A percentile compares a stretch with the other conserved stretches of the same genome.
Conservation (phyloP, 2,113 vertebrate species). For the Candoia aspera region DNA sequence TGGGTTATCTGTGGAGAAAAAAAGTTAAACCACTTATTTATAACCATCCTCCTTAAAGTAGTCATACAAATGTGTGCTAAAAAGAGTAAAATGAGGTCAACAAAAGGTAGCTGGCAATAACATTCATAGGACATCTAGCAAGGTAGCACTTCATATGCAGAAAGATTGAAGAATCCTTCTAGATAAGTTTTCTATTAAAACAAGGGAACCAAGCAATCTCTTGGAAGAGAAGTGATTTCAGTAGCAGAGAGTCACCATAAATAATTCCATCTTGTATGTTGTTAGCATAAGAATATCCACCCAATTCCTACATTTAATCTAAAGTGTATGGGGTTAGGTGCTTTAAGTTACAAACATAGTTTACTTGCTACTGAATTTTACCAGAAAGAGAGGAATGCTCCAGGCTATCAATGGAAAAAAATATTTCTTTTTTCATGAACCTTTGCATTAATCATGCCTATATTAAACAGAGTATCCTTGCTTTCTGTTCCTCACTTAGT, state of each 20-base stretch:
- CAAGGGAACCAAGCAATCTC: neutral
- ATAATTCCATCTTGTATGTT: neutral
- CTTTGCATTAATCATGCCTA: slow-evolving; percentile 3
- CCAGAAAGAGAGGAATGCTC: neutral
- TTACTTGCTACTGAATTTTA: neutral
- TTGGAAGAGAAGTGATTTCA: neutral
- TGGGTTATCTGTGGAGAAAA: neutral
- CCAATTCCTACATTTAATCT: neutral
- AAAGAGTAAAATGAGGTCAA: neutral
- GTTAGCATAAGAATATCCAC: neutral
- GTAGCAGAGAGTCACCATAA: neutral
- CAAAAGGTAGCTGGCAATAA: neutral
- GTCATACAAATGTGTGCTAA: neutral
- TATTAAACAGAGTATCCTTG: slow-evolving; percentile 63
- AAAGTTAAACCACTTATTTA: neutral
- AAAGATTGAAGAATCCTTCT: neutral
- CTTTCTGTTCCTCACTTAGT: slow-evolving; percentile 71
- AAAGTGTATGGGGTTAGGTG: neutral
- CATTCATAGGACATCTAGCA: neutral
- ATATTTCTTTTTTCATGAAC: neutral
- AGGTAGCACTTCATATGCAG: neutral
- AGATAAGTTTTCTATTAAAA: neutral
- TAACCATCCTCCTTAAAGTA: neutral
- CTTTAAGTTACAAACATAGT: neutral
- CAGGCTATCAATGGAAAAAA: slow-evolving; percentile 22